Evolutionary conservation across 2,113 vertebrate species (phyloP), one percentile per base, ranked within the genome.

Genomic region (Plestiodon gilberti): DNA sequence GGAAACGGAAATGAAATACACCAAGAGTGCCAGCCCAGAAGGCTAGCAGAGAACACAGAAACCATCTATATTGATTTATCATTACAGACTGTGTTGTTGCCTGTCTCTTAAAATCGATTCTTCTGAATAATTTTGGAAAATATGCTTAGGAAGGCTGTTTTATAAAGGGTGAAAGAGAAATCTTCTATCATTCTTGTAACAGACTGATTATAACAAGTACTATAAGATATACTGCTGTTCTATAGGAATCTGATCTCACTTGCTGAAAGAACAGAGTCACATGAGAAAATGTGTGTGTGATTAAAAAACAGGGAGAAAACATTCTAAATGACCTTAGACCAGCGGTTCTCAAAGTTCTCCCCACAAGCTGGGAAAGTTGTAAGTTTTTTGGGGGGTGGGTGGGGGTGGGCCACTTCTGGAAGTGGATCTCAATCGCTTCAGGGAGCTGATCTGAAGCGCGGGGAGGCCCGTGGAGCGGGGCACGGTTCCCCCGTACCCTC

Each of bases 261-360:
- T 88, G 57, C 69, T 65, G 28, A 90, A 84, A 20, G n/a, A 15
- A 18, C 64, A 84, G 28, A 14, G 91, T 86, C 62, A 65, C 88
- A 87, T 28, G 71, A 55, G 22, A 8, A 80, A 64, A 59, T 85
- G 73, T 79, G 79, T 81, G 14, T 14, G 83, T 8, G 3, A 55
- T 30, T 79, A 65, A 65, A 88, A 85, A 92, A 40, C 0, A 3
- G 25, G 25, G 43, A 28, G 33, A 43, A 62, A 62, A n/a, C 22
- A 43, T 74, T 30, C 18, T 64, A 55, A 25, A 4, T 57, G 55
- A 57, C 55, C 17, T 70, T 70, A 69, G 11, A 69, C 28, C 25
- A 33, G 13, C 6, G 52, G 6, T 55, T 6, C 52, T 8, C 52
- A 55, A 55, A 6, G 52, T 55, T 8, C 6, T n/a, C 52, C 52